Evolutionary conservation across 1,140 invertebrate genomes (phyloP), one percentile per base, ranked within the genome.

Genomic region (Brachionus rubens): DNA sequence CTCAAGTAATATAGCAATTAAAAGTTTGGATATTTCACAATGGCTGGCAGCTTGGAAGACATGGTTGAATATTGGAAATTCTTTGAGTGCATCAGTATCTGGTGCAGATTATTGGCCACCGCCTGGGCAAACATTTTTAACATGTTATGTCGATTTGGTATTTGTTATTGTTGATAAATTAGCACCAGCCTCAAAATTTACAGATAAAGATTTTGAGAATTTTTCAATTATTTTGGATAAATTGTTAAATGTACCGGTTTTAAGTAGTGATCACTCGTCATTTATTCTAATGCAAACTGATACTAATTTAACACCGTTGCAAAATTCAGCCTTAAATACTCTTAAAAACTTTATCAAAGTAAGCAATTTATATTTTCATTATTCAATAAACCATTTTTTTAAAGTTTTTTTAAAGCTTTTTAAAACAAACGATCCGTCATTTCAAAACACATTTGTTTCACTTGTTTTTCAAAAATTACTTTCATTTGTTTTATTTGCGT

Each of bases 101-200:
- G 33, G 14, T 33, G 16, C 40, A 9, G 19, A 76, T 36, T 21
- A 68, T 67, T 30, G 52, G 76, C 70, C 81, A 80, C 59, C 78
- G 87, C 93, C 93, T 1, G 92, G 91, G 12, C 92, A 95, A 81
- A 90, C 91, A 77, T 98, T 96, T 85, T 87, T 98, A 26, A 94
- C 93, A 0, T 91, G 93, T 0, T 86, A 96, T 3, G 90, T 96
- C 78, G 93, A 95, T 84, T 95, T 95, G 81, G 95, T 97, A 83
- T 93, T 94, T 16, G 89, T 90, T 50, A 89, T 98, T 68, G 96
- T 95, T 85, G 90, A 91, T 77, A 92, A 96, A 77, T 90, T 91
- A 86, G 85, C 72, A 41, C 40, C 48, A 7, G 24, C 9, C 2
- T 75, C 87, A 54, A 82, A 85, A 80, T 93, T 94, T 83, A 89